These are phyloP conservation scores for Terebella lapidaria DNA, from an alignment of 2,888 invertebrate species.

Conservation along the genomic window DNA sequence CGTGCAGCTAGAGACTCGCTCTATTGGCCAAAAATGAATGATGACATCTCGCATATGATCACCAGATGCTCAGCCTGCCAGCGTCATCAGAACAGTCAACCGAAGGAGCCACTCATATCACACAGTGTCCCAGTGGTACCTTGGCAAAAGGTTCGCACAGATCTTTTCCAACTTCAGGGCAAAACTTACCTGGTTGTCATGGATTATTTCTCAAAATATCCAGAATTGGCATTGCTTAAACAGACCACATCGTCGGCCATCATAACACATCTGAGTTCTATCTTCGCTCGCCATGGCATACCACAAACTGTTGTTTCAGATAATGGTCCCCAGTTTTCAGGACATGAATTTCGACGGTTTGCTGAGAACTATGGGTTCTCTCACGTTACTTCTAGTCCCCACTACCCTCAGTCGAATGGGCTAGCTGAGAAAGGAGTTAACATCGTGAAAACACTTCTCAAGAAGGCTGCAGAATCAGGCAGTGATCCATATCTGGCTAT, in stretches of 20 bases:
- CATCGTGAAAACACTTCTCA: constrained; percentile 21
- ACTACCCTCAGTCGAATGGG: constrained; percentile 25
- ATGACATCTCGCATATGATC: neutral
- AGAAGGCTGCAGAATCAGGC: constrained; percentile 15
- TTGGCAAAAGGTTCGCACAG: neutral
- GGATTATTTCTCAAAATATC: constrained; percentile 11
- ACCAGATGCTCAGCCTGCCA: neutral
- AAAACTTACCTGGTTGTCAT: constrained; percentile 8
- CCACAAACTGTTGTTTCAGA: constrained; percentile 16
- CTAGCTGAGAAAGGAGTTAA: constrained; percentile 26
- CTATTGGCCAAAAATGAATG: neutral
- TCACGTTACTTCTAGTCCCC: constrained; percentile 22
- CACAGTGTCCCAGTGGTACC: neutral
- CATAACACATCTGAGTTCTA: constrained; percentile 9
- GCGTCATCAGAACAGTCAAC: neutral
- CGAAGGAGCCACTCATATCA: neutral
- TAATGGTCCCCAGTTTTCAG: constrained; percentile 25
- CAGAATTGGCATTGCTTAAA: constrained; percentile 6
- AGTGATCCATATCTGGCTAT: constrained; percentile 15
- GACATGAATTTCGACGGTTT: too few relatives aligned
- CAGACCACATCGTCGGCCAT: constrained; percentile 7
- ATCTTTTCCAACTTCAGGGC: constrained; percentile 7
- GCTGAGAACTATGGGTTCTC: too few relatives aligned
- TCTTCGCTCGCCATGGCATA: constrained; percentile 17
- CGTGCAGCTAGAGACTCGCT: neutral